Percentiles rank a stretch among this genome's conserved stretches.
Conservation (phyloP, 2,797 vertebrate genomes). For the Pteronotus mesoamericanus region DNA sequence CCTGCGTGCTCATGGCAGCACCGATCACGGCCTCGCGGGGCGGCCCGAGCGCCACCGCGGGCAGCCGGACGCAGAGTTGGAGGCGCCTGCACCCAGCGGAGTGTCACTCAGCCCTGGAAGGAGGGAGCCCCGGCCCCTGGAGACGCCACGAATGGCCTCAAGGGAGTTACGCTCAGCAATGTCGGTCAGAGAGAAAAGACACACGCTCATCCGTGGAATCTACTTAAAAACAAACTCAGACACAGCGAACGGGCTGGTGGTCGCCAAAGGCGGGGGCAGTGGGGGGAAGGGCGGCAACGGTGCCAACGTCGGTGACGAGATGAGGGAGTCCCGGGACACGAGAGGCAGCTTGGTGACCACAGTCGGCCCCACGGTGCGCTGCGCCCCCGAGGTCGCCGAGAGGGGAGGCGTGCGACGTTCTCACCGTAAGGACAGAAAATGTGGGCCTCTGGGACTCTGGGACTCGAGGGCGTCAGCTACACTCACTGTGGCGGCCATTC, state of each 20-base stretch:
- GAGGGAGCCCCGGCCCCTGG: neutral
- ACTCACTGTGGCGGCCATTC: neutral
- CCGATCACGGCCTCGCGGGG: neutral
- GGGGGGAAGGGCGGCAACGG: neutral
- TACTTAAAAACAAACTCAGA: neutral
- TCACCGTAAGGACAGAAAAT: neutral
- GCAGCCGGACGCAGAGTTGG: neutral
- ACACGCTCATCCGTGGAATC: neutral
- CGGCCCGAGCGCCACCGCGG: neutral
- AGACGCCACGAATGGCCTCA: neutral
- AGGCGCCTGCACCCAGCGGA: neutral
- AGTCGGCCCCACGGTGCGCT: neutral
- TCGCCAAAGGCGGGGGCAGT: neutral
- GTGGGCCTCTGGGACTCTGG: too few relatives aligned
- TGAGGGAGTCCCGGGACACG: neutral
- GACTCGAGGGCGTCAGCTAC: neutral
- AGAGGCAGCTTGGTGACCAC: neutral
- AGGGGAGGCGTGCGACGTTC: neutral
- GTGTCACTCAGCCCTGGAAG: neutral
- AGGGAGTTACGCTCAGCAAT: neutral
- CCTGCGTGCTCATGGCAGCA: neutral
- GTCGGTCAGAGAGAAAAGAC: neutral
- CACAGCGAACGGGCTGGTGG: neutral
- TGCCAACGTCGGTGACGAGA: neutral
- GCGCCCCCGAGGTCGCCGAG: neutral